These are phyloP conservation scores for Sipunculus nudus DNA, from an alignment of 2,888 invertebrate genomes.

Conservation along the genomic window DNA sequence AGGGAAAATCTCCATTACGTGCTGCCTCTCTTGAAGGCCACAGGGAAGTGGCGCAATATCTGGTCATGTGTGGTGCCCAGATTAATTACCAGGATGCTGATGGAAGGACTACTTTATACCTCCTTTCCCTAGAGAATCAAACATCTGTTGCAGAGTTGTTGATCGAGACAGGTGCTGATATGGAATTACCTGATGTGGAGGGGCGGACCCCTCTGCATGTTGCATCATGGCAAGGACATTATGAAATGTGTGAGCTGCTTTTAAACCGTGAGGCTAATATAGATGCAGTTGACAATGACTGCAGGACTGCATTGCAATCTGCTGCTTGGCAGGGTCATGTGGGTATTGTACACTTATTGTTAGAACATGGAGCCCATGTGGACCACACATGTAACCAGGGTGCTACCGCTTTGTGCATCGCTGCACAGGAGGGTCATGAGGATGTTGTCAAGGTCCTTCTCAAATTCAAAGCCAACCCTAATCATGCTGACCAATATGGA, in stretches of 20 bases:
- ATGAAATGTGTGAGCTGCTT: slow-evolving; percentile 88
- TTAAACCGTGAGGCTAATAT: slow-evolving; percentile 86
- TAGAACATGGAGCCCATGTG: slow-evolving; percentile 83
- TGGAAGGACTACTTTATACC: slow-evolving; percentile 89
- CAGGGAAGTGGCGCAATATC: slow-evolving; percentile 72
- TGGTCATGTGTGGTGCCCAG: slow-evolving; percentile 79
- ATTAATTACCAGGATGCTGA: slow-evolving; percentile 91
- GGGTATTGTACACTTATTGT: slow-evolving; percentile 78
- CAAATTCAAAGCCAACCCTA: slow-evolving; percentile 66
- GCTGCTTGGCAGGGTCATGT: slow-evolving; percentile 96
- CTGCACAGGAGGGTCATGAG: slow-evolving; percentile 95
- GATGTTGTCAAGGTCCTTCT: slow-evolving; percentile 81
- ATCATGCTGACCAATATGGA: slow-evolving; percentile 68
- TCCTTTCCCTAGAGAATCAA: slow-evolving; percentile 74
- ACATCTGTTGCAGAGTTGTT: slow-evolving; percentile 42
- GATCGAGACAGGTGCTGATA: slow-evolving; percentile 75
- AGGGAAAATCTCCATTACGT: slow-evolving; percentile 70
- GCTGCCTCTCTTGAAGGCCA: slow-evolving; percentile 82
- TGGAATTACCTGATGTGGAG: slow-evolving; percentile 90
- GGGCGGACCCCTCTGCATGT: slow-evolving; percentile 82
- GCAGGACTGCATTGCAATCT: slow-evolving; percentile 88
- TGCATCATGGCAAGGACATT: slow-evolving; percentile 87
- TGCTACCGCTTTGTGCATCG: slow-evolving; percentile 91
- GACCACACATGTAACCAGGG: slow-evolving; percentile 95
- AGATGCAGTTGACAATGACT: slow-evolving; percentile 70